These are phyloP conservation scores for Intellagama lesueurii DNA, from an alignment of 2,797 vertebrate species.

Conservation along the genomic window DNA sequence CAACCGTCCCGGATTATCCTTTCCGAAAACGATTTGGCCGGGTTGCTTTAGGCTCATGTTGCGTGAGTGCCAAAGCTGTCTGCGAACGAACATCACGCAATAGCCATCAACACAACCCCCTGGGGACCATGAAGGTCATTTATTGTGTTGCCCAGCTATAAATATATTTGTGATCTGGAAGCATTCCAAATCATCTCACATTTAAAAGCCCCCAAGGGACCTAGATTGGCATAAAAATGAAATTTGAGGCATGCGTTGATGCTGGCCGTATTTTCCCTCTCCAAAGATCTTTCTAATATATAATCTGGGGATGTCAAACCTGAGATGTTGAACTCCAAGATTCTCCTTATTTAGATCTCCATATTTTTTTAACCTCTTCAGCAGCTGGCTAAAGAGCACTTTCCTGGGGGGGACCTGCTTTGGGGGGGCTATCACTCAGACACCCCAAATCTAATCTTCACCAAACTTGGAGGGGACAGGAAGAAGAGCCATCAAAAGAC, in stretches of 20 bases:
- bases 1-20: background rate
- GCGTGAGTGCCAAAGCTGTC: background rate
- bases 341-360: too few species aligned
- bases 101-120: background rate
- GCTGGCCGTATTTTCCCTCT: background rate
- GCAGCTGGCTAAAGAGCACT: too few species aligned
- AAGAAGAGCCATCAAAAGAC: too few species aligned
- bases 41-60: background rate
- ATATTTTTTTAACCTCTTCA: background rate
- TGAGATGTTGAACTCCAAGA: background rate
- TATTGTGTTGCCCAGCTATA: constrained; percentile 17
- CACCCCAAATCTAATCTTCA: too few species aligned
- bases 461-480: too few species aligned
- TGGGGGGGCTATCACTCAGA: too few species aligned
- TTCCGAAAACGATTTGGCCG: constrained; percentile 1
- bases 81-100: background rate
- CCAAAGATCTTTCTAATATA: background rate
- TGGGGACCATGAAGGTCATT: background rate
- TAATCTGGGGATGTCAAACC: too few species aligned
- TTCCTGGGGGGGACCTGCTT: background rate
- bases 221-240: background rate
- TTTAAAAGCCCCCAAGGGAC: background rate
- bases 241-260: background rate
- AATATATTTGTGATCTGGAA: constrained; percentile 21
- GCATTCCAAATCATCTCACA: background rate